A percentile compares a stretch with the other conserved stretches of the same genome.
Evolutionary conservation across 2,797 vertebrate genomes (phyloP).

Genomic region (Phoeniculus purpureus): DNA sequence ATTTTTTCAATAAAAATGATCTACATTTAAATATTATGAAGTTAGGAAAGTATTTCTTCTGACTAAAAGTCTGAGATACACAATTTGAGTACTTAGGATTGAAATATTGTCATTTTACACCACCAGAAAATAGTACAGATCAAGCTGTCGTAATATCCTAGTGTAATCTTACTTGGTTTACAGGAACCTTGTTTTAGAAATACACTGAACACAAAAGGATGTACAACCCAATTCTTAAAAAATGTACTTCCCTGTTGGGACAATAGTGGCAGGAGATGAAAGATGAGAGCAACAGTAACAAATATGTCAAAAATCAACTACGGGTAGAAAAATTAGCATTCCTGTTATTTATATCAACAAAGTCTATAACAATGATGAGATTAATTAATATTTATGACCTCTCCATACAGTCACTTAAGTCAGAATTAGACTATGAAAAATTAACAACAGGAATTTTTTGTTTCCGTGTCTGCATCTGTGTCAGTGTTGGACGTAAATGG

Average conservation of each 20-base stretch:
- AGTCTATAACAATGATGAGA: neutral
- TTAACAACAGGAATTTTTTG: neutral
- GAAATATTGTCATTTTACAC: neutral
- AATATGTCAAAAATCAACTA: neutral
- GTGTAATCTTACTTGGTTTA: neutral
- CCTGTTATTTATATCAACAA: neutral
- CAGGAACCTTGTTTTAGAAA: neutral
- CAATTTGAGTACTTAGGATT: neutral
- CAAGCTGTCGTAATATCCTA: neutral
- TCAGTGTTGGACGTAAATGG: neutral
- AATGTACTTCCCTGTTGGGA: fast-evolving
- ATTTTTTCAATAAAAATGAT: neutral
- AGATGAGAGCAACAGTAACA: neutral
- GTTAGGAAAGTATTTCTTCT: neutral
- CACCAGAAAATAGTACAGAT: neutral
- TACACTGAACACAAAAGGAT: fast-evolving
- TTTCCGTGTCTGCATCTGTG: neutral
- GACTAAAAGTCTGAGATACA: neutral
- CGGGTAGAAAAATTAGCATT: neutral
- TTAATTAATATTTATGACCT: neutral
- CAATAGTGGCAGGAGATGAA: neutral
- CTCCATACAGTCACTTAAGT: neutral
- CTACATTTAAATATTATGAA: neutral
- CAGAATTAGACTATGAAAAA: neutral
- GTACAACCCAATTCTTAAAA: neutral